Conservation (phyloP, 2,888 invertebrate species). For the Chrysolina oricalcia region DNA sequence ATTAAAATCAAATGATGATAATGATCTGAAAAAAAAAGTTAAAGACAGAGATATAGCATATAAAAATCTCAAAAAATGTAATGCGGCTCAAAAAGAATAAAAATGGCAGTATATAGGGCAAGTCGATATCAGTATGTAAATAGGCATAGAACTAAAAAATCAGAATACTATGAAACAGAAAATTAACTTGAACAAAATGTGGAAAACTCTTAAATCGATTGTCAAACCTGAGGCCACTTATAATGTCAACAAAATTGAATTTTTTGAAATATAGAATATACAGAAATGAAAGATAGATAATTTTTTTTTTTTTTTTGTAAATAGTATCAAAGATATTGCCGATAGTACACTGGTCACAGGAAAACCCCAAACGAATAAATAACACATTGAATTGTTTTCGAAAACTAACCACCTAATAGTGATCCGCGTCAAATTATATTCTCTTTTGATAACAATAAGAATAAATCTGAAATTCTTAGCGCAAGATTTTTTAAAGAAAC, state of each 20-base stretch:
- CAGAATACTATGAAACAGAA: constrained; percentile 21
- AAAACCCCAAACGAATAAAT: too few species aligned
- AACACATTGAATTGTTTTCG: too few species aligned
- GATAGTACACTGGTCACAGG: constrained; percentile 1
- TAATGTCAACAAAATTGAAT: too few species aligned
- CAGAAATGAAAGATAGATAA: too few species aligned
- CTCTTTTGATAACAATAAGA: too few species aligned
- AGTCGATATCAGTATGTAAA: constrained; percentile 3
- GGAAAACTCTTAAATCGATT: not conserved
- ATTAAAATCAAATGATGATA: constrained; percentile 4
- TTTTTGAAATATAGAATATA: too few species aligned
- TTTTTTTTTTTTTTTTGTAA: too few species aligned
- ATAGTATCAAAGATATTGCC: not conserved
- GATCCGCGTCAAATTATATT: too few species aligned
- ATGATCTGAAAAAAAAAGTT: not conserved
- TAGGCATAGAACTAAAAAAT: not conserved
- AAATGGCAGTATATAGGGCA: not conserved
- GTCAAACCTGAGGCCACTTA: too few species aligned
- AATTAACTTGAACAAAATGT: constrained; percentile 13
- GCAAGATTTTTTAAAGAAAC: too few species aligned
- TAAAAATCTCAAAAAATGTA: not conserved
- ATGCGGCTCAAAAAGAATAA: not conserved
- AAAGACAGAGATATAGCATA: not conserved
- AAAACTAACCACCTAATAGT: too few species aligned
- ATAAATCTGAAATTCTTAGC: too few species aligned